phyloP scores from a whole-genome alignment of 2,888 invertebrate genomes.

The Lepetodrilus schrolli region DNA sequence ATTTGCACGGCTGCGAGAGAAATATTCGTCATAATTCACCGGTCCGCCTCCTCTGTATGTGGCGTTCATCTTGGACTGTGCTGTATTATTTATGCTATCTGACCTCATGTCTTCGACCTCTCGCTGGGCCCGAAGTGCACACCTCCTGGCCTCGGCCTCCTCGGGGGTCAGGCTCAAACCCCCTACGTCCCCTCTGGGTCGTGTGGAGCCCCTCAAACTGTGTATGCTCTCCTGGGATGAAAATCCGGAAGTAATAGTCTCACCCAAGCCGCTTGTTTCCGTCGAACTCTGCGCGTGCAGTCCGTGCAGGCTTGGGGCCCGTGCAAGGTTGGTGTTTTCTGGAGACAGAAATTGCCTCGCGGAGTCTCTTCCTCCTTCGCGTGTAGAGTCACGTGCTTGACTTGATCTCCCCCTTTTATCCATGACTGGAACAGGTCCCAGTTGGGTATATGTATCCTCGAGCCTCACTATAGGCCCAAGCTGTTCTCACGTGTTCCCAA shows the following conservation, averaged over 20 bases:
- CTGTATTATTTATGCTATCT: not conserved
- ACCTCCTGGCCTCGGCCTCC: not conserved
- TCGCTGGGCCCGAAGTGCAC: not conserved
- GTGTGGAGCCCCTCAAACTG: constrained; percentile 41
- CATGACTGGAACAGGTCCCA: not conserved
- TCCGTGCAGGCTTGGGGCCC: constrained; percentile 52
- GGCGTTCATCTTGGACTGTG: not conserved
- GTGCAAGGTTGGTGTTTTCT: constrained; percentile 41
- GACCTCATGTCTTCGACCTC: constrained; percentile 8
- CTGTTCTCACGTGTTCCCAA: not conserved
- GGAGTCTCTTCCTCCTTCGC: constrained; percentile 10
- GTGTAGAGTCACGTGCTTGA: constrained; percentile 31
- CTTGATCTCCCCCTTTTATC: constrained; percentile 28
- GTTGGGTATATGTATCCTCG: constrained; percentile 17
- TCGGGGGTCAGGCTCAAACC: constrained; percentile 15
- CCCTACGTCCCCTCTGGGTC: not conserved
- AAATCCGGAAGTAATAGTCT: constrained; percentile 65
- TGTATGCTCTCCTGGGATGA: constrained; percentile 67
- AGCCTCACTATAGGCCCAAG: not conserved
- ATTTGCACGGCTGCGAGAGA: not conserved
- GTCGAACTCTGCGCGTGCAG: constrained; percentile 68
- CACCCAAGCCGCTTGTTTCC: constrained; percentile 68
- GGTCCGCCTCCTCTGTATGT: not conserved
- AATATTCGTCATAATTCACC: constrained; percentile 21
- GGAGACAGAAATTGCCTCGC: constrained; percentile 47